phyloP scores from a whole-genome alignment of 2,797 vertebrate genomes.

The Cottoperca gobio region DNA sequence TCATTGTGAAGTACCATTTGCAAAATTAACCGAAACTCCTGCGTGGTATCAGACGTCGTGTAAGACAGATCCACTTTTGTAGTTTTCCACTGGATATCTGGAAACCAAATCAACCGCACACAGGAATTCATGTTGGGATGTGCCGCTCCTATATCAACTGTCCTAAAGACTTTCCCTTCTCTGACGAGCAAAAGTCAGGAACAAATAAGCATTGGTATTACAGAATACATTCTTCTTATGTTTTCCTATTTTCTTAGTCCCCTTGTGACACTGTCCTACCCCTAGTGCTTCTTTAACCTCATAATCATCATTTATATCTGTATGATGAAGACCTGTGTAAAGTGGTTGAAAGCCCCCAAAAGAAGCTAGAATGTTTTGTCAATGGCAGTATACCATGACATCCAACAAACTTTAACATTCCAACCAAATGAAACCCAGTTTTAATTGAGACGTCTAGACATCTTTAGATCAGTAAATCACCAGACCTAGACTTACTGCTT shows the following conservation, averaged over 20 bases:
- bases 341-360: not conserved
- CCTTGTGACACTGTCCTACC: not conserved
- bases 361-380: not conserved
- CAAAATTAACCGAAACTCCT: constrained; percentile 1
- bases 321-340: not conserved
- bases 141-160: too few relatives aligned
- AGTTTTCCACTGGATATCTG: constrained; percentile 23
- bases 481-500: not conserved
- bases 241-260: not conserved
- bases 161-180: not conserved
- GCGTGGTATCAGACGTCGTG: not conserved
- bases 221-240: not conserved
- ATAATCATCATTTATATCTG: not conserved
- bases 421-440: not conserved
- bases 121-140: not conserved
- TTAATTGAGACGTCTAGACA: not conserved
- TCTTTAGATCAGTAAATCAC: not conserved
- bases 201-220: not conserved
- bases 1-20: not conserved
- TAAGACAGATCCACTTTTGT: constrained; percentile 26
- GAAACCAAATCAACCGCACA: constrained; percentile 2
- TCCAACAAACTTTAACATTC: not conserved
- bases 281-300: not conserved
- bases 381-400: not conserved
- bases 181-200: not conserved